Evolutionary conservation across 2,888 invertebrate genomes (phyloP).

Genomic region (Keiferia lycopersicella): DNA sequence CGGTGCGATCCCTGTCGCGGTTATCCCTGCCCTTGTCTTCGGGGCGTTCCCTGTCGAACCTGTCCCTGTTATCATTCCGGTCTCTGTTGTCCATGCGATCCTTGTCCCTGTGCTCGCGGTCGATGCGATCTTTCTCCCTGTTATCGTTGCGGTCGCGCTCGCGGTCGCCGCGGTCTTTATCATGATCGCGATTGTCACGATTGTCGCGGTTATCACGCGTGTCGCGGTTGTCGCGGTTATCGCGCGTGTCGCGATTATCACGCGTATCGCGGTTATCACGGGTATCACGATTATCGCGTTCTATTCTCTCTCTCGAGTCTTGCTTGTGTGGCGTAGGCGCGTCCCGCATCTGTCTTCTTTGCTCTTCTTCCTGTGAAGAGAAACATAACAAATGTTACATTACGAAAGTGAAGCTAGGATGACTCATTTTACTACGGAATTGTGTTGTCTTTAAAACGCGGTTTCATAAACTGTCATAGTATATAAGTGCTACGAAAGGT

Average conservation of each 20-base stretch:
- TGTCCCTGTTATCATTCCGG: slow-evolving; percentile 56
- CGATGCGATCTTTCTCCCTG: slow-evolving; percentile 45
- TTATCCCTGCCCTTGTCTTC: slow-evolving; percentile 61
- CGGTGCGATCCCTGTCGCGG: slow-evolving; percentile 32
- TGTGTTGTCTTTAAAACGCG: too few species aligned
- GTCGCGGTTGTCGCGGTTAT: too few species aligned
- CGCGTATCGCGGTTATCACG: slow-evolving; percentile 29
- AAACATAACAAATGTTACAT: too few species aligned
- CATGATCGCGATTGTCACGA: slow-evolving; percentile 31
- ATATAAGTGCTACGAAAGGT: too few species aligned
- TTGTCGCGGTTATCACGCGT: too few species aligned
- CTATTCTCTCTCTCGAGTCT: neutral
- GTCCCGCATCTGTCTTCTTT: slow-evolving; percentile 83
- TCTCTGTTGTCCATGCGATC: slow-evolving; percentile 50
- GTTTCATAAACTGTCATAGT: too few species aligned
- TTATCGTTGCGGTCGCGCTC: slow-evolving; percentile 49
- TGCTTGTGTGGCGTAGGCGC: slow-evolving; percentile 46
- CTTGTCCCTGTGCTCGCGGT: slow-evolving; percentile 50
- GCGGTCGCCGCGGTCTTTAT: slow-evolving; percentile 49
- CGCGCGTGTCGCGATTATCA: too few species aligned
- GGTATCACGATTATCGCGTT: neutral
- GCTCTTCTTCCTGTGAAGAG: slow-evolving; percentile 86
- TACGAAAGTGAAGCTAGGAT: too few species aligned
- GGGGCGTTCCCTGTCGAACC: slow-evolving; percentile 40
- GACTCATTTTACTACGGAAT: too few species aligned